Evolutionary conservation across 2,888 invertebrate species (phyloP).

Genomic region (Aporophyla lueneburgensis): DNA sequence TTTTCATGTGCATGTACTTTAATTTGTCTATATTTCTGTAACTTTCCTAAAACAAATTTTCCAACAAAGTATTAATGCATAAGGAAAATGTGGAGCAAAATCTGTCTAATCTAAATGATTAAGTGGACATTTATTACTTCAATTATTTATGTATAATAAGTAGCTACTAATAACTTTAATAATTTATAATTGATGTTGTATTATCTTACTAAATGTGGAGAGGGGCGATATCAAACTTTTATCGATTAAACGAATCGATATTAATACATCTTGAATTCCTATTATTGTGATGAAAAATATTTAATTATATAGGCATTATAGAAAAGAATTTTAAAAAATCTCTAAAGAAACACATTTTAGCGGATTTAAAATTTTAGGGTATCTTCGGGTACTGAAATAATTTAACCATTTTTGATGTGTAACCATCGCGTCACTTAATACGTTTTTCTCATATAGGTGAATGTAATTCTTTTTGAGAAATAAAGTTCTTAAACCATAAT

Average conservation of each 20-base stretch:
- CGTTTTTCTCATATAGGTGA: no score
- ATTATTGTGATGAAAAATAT: neutral
- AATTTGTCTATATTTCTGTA: neutral
- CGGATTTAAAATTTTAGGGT: no score
- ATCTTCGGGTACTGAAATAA: no score
- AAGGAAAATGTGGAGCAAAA: constrained; percentile 48
- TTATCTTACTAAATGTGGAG: constrained; percentile 55
- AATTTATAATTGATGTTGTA: constrained; percentile 18
- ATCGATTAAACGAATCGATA: constrained; percentile 3
- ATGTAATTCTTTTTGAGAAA: no score
- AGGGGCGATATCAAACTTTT: neutral
- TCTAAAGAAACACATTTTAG: no score
- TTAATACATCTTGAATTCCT: neutral
- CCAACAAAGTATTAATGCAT: constrained; percentile 22
- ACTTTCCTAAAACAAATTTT: constrained; percentile 3
- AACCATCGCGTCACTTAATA: no score
- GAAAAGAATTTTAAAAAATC: no score
- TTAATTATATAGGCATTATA: no score
- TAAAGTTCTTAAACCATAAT: neutral
- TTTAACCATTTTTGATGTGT: no score
- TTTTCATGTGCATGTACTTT: neutral
- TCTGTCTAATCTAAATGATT: constrained; percentile 43
- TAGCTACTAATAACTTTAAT: constrained; percentile 35
- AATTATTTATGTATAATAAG: constrained; percentile 30
- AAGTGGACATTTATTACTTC: constrained; percentile 40